Base-by-base conservation (phyloP, 1,140 invertebrate genomes). In the Apis dorsata region DNA sequence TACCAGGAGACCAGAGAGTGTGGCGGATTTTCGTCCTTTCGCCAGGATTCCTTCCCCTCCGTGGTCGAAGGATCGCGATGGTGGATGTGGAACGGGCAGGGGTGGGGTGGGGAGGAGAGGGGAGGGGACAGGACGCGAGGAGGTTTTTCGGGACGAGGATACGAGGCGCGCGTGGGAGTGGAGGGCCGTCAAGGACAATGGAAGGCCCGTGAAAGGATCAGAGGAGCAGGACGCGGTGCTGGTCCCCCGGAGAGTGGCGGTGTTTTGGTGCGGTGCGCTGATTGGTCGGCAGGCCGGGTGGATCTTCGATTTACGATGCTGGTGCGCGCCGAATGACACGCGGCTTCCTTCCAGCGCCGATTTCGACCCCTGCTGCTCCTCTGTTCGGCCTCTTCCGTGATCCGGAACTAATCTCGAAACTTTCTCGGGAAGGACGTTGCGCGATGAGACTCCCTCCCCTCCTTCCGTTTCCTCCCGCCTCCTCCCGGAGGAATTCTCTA, bases 181-280 rank as follows among this genome's bases (percentile, higher is more conserved):
- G 83, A 90, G 87, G 88, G 84, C 87, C 85, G 85, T 80, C 86
- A 89, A 92, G 91, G 91, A 93, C 92, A 93, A 93, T 92, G 90
- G 90, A 93, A 90, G 87, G 90, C 90, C 90, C 86, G 89, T 83
- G 86, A 86, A 77, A 79, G 86, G 88, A 93, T 89, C 93, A 93
- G 92, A 93, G 90, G 55, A 93, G 82, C 92, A 93, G 92, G 88
- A 93, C 84, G 88, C 44, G 62, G 21, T 65, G 81, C 17, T 88
- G 88, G 89, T 90, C 74, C 65, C 24, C 77, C 49, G 86, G 79
- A 74, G 77, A n/a, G 73, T 69, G 34, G 24, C 53, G 59, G 65
- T 65, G 80, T 74, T 81, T 84, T 86, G 70, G 66, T 82, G 57
- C 84, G 66, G 57, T 70, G 4, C 65, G 65, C 85, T 86, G 87